Conservation (phyloP, 2,113 vertebrate species). For the Australoheros scitulus region DNA sequence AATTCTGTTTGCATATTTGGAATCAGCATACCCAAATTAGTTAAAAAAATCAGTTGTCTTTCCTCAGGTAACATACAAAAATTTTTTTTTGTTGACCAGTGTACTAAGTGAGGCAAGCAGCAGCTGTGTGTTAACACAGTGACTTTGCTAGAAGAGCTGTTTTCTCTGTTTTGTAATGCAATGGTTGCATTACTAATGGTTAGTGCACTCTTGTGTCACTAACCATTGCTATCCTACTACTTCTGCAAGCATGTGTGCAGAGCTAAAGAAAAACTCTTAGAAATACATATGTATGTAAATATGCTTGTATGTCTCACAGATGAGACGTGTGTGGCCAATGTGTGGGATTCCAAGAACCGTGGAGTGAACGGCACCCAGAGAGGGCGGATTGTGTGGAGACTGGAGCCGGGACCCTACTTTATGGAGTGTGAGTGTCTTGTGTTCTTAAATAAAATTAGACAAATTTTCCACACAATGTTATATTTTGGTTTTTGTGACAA, state of each 20-base stretch:
- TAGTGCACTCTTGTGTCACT: rapidly evolving
- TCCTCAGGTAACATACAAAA: no score
- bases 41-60: no score
- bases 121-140: no score
- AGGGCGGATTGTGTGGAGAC: slow-evolving; percentile 94
- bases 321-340: slow-evolving; percentile 96
- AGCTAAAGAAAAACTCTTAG: neutral
- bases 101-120: no score
- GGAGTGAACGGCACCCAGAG: slow-evolving; percentile 95
- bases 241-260: neutral
- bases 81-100: no score
- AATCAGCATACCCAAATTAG: no score
- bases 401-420: slow-evolving; percentile 94
- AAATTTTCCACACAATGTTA: no score
- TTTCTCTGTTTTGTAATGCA: rapidly evolving
- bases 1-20: no score
- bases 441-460: neutral
- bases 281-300: rapidly evolving
- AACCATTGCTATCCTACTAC: neutral
- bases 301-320: slow-evolving; percentile 76
- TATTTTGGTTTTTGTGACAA: no score
- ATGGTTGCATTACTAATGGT: no score
- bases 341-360: slow-evolving; percentile 99
- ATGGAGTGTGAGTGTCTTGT: slow-evolving; percentile 89
- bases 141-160: neutral